These are phyloP conservation scores for Ellobium chinense DNA, from an alignment of 2,888 invertebrate genomes.

Conservation along the genomic window DNA sequence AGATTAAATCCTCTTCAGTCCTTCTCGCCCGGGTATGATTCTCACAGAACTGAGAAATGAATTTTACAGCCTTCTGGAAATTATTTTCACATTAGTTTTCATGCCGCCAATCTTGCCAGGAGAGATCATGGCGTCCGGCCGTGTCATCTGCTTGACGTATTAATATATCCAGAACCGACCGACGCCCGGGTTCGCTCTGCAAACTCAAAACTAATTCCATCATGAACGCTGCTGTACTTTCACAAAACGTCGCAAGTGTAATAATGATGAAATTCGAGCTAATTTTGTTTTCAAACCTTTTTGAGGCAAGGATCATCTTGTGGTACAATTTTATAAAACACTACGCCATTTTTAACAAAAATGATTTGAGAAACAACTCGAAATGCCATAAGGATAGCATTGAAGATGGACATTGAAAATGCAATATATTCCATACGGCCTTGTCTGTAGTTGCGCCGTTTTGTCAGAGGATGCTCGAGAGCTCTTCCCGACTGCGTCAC, in stretches of 20 bases:
- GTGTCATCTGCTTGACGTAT: slow-evolving; percentile 12
- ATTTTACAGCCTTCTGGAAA: not conserved
- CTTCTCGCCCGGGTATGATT: not conserved
- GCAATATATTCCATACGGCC: too few relatives aligned
- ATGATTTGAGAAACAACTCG: too few relatives aligned
- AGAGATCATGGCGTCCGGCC: not conserved
- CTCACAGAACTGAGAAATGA: not conserved
- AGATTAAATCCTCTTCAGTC: slow-evolving; percentile 1
- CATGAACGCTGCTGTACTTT: not conserved
- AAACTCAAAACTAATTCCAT: slow-evolving; percentile 13
- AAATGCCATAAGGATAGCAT: too few relatives aligned
- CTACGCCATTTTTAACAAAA: too few relatives aligned
- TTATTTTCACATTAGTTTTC: slow-evolving; percentile 16
- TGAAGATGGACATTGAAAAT: too few relatives aligned
- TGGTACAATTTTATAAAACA: too few relatives aligned
- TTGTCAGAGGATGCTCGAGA: too few relatives aligned
- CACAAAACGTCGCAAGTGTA: too few relatives aligned
- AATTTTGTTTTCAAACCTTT: too few relatives aligned
- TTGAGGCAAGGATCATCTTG: too few relatives aligned
- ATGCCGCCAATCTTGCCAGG: not conserved
- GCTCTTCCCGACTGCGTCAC: not conserved
- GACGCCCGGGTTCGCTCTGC: not conserved
- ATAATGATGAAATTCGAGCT: too few relatives aligned
- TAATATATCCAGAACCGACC: slow-evolving; percentile 26
- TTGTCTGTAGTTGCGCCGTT: too few relatives aligned